Base-by-base conservation (phyloP, 2,797 vertebrate genomes). In the Tauraco hartlaubi region DNA sequence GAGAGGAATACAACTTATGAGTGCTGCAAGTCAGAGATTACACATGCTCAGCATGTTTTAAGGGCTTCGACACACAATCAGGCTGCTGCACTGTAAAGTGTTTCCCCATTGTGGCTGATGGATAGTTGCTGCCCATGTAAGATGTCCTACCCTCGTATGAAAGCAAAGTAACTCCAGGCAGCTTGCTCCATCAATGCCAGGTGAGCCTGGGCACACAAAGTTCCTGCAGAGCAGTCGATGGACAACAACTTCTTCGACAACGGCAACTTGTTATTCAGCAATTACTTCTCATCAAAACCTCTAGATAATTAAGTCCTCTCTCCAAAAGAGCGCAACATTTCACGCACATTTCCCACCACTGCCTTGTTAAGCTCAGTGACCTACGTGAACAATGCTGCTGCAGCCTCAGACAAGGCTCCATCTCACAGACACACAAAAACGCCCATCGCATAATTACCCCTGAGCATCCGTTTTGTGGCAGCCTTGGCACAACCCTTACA, bases 291-390 rank as follows among this genome's bases (percentile, higher is more conserved):
- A 33, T 68, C 85, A 88, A 66, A 78, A 56, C 67, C 44, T 59
- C 51, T 29, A 41, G 82, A 94, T 88, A 96, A 96, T 96, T 41
- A 84, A 85, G 54, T 48, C 28, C 48, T 8, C 55, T 75, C 39
- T 90, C 76, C 79, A 84, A 95, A 92, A 3, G 62, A 94, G 67
- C 1, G 26, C 4, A 20, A 12, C 66, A 49, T 77, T 81, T 94
- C 56, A 21, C 0, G 1, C 75, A 31, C 1, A 0, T 62, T 73
- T 83, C 83, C 78, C 41, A 0, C 4, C 11, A 33, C 13, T 19
- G 80, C 67, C 6, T 17, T 26, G 44, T 61, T 5, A 12, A 61
- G 72, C 84, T 59, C 17, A 9, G 39, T 90, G 93, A 92, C 93
- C 95, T 86, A 90, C 61, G 80, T 28, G 35, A 44, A 37, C 1